Conservation (phyloP, 2,113 vertebrate genomes). For the Lycaon pictus region DNA sequence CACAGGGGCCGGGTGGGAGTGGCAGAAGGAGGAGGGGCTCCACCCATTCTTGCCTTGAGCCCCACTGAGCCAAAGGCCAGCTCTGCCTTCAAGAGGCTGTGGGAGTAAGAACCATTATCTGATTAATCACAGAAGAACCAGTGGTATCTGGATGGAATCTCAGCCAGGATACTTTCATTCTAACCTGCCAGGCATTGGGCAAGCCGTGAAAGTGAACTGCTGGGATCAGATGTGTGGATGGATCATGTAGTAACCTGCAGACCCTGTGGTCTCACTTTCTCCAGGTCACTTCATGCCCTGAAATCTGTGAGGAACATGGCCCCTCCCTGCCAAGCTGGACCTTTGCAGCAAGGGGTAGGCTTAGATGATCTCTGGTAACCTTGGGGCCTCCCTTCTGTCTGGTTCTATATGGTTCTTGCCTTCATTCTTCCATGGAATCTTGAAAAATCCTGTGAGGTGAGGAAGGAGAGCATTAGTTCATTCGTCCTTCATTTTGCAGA, state of each 20-base stretch:
- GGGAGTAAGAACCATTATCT: slow-evolving; percentile 33
- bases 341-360: not conserved
- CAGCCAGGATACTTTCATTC: slow-evolving; percentile 49
- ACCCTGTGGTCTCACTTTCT: not conserved
- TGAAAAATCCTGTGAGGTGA: not conserved
- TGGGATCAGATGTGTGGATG: not conserved
- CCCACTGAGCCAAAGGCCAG: not conserved
- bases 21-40: not conserved
- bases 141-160: slow-evolving; percentile 32
- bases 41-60: not conserved
- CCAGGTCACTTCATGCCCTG: not conserved
- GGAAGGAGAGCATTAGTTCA: not conserved
- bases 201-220: not conserved
- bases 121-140: not conserved
- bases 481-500: not conserved
- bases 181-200: not conserved
- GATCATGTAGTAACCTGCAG: not conserved
- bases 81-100: not conserved
- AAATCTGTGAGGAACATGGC: not conserved
- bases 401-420: not conserved
- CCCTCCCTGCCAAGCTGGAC: not conserved
- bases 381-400: not conserved
- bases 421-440: not conserved
- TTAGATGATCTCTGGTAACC: not conserved
- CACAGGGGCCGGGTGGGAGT: not conserved